phyloP scores from a whole-genome alignment of 1,140 invertebrate species.

The Aphis gossypii region DNA sequence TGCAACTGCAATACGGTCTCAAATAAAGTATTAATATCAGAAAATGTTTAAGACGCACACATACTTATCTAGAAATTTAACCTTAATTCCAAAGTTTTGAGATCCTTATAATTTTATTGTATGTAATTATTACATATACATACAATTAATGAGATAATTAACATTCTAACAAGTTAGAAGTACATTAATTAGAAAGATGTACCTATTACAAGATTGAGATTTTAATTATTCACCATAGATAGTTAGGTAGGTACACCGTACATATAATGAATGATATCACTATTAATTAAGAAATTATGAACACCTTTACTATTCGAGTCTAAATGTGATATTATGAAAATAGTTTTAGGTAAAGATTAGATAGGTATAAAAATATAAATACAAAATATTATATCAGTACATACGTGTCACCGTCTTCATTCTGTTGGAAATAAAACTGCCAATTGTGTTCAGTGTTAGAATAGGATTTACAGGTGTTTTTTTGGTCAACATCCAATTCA shows the following conservation, averaged over 20 bases:
- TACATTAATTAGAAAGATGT: background rate
- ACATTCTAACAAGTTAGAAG: too few relatives aligned
- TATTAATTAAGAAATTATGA: background rate
- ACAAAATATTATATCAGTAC: background rate
- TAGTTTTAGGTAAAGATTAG: background rate
- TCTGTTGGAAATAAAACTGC: constrained; percentile 31
- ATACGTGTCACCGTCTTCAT: constrained; percentile 59
- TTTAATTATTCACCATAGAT: background rate
- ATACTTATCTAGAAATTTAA: too few relatives aligned
- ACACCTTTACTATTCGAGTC: background rate
- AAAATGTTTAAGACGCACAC: too few relatives aligned
- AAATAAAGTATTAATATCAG: too few relatives aligned
- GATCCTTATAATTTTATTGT: too few relatives aligned
- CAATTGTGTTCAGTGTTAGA: background rate
- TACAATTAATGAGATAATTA: too few relatives aligned
- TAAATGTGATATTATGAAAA: background rate
- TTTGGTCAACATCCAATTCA: constrained; percentile 42
- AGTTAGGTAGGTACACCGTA: too few relatives aligned
- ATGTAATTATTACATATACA: too few relatives aligned
- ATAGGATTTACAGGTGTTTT: background rate
- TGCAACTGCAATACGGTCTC: too few relatives aligned
- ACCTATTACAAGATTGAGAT: background rate
- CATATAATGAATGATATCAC: background rate
- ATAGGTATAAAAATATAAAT: background rate
- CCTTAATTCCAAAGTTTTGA: too few relatives aligned